Conservation (phyloP, 1,140 invertebrate genomes). For the Caenorhabditis briggsae region DNA sequence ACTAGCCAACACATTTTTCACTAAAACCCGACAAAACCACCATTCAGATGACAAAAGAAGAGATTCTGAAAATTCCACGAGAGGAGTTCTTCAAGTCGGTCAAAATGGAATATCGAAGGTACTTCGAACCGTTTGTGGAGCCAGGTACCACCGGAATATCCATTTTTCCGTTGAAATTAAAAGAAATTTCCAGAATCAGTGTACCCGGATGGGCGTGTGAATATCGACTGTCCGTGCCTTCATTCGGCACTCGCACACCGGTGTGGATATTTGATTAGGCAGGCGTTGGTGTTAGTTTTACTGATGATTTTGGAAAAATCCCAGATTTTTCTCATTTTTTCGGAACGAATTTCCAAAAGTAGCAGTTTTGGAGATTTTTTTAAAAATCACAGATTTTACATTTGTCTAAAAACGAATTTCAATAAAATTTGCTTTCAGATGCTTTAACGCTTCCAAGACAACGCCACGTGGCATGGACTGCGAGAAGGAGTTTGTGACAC, state of each 20-base stretch:
- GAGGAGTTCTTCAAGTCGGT: slow-evolving; percentile 44
- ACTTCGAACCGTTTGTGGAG: slow-evolving; percentile 12
- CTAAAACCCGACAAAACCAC: neutral
- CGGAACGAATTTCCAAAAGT: too few species aligned
- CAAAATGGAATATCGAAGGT: slow-evolving; percentile 27
- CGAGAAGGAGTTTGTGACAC: slow-evolving; percentile 31
- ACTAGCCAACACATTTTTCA: too few species aligned
- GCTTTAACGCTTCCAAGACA: slow-evolving; percentile 22
- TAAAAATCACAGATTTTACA: too few species aligned
- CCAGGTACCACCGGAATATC: neutral
- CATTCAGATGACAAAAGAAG: neutral
- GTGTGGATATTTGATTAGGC: slow-evolving; percentile 25
- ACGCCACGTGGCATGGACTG: slow-evolving; percentile 32
- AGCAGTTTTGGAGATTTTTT: too few species aligned
- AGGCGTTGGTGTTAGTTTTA: slow-evolving; percentile 13
- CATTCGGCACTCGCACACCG: slow-evolving; percentile 34
- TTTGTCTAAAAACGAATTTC: too few species aligned
- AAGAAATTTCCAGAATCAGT: slow-evolving; percentile 19
- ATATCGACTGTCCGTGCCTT: slow-evolving; percentile 32
- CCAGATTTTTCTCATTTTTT: too few species aligned
- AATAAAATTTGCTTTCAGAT: too few species aligned
- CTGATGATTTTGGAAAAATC: neutral
- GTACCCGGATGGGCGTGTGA: slow-evolving; percentile 20
- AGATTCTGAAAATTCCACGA: slow-evolving; percentile 24
- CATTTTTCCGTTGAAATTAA: neutral